These are phyloP conservation scores for Lagopus muta DNA, from an alignment of 2,113 vertebrate species.

Conservation along the genomic window DNA sequence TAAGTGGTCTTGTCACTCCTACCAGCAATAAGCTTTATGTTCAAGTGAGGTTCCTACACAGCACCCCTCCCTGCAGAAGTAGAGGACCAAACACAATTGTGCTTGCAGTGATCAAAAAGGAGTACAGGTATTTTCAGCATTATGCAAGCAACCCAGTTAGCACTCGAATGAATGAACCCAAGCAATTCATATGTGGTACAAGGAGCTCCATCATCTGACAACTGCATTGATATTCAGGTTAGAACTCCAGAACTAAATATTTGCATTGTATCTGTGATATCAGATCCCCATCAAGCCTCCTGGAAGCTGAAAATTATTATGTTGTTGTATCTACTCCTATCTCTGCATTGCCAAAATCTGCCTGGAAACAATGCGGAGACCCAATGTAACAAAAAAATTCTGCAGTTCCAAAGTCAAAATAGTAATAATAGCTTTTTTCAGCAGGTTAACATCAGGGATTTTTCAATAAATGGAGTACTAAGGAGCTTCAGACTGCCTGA, in stretches of 20 bases:
- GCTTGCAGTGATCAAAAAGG: neutral
- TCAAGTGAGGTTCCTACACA: neutral
- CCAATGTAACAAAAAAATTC: neutral
- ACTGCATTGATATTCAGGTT: neutral
- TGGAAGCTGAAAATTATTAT: neutral
- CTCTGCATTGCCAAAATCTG: neutral
- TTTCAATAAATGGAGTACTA: neutral
- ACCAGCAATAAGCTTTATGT: neutral
- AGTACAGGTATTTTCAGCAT: neutral
- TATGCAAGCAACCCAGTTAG: neutral
- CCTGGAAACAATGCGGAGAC: neutral
- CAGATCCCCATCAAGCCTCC: neutral
- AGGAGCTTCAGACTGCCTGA: neutral
- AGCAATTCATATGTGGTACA: neutral
- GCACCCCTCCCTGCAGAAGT: neutral
- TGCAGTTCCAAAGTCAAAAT: neutral
- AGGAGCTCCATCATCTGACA: neutral
- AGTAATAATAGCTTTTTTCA: neutral
- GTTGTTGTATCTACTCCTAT: neutral
- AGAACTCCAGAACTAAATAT: neutral
- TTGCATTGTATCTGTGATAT: neutral
- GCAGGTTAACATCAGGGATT: neutral
- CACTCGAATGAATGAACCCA: neutral
- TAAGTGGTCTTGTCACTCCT: neutral
- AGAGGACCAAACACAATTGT: fast-evolving